Base-by-base conservation (phyloP, 2,888 invertebrate species). In the Scaptomyza polygonia region DNA sequence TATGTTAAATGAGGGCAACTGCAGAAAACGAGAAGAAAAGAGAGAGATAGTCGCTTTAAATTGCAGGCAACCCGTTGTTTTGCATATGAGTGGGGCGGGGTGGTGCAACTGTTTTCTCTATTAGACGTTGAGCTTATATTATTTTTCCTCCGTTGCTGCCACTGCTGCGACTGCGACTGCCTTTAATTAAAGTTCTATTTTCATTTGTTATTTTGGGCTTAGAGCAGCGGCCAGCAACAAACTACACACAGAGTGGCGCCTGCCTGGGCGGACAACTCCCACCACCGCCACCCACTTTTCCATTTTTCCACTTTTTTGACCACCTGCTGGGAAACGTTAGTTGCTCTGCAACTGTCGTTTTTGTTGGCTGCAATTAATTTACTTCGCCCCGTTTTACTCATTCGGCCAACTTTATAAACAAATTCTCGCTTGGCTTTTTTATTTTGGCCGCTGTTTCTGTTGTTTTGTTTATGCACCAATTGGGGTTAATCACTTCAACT, bases 171-270 rank as follows among this genome's bases (percentile, higher is more conserved):
- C 11, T n/a, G 47, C 42, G 58, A 48, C 36, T 51, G 71, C 77
- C 58, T 77, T 83, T 81, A 81, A 81, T 81, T 81, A 81, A 86
- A 77, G 86, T 84, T 86, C 68, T 77, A 83, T 86, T 84, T 84
- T 71, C 87, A 81, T 78, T 80, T 75, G 84, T 71, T 79, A 67
- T 82, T 77, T 65, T 67, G 14, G 68, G 66, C 57, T 53, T 32
- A 47, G 54, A 47, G 55, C 56, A 70, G 61, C 59, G 55, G 39
- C 43, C 58, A 25, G 9, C 7, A 25, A 18, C 54, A 57, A 64
- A 61, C 45, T 34, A 72, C 40, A 56, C 39, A 39, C 42, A 58
- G 42, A 64, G 49, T 77, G 80, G 80, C 80, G 80, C 80, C 86
- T 66, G 59, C 45, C 34, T 51, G 62, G 64, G 61, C 74, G 57